Evolutionary conservation across 2,888 invertebrate genomes (phyloP), one percentile per base, ranked within the genome.

Genomic region (Bellardia pandia): DNA sequence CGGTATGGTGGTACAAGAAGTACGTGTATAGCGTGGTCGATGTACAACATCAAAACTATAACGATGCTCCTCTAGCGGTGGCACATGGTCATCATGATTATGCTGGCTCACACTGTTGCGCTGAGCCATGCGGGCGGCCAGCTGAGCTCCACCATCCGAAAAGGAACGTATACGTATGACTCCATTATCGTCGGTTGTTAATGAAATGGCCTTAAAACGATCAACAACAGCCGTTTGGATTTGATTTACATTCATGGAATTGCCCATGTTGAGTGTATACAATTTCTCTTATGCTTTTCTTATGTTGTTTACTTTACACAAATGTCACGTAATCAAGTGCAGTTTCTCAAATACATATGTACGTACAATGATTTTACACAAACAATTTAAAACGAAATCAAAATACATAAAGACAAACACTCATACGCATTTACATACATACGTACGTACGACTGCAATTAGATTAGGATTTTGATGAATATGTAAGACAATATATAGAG

Each of bases 1-100:
- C 33, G 92, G 92, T 89, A 92, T 92, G 30, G 92, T 92, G 33
- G 92, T 91, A 80, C 92, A 92, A 3, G 92, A 92, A 16, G 92
- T 92, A 74, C 92, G 91, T 69, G 92, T 89, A 86, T 91, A 92
- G 2, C 92, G 90, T 74, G 91, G 89, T 30, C 92, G 91, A 89
- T 92, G 90, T 86, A 90, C 89, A 11, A 90, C 90, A 82, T 92
- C 92, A 83, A 92, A 86, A 60, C 92, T 92, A 3, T 91, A 89
- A 7, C 92, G 90, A 88, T 92, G 92, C 66, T 92, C 92, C 14
- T 91, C 91, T 56, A 91, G 88, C 72, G 89, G 89, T 71, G 90
- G 91, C 23, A 91, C 91, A 75, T 75, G 81, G 71, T 85, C 85
- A 56, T 85, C 85, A 62, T 76, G 85, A 71, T 85, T 69, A 48